Base-by-base conservation (phyloP, 1,140 invertebrate genomes). In the Trachymyrmex septentrionalis region DNA sequence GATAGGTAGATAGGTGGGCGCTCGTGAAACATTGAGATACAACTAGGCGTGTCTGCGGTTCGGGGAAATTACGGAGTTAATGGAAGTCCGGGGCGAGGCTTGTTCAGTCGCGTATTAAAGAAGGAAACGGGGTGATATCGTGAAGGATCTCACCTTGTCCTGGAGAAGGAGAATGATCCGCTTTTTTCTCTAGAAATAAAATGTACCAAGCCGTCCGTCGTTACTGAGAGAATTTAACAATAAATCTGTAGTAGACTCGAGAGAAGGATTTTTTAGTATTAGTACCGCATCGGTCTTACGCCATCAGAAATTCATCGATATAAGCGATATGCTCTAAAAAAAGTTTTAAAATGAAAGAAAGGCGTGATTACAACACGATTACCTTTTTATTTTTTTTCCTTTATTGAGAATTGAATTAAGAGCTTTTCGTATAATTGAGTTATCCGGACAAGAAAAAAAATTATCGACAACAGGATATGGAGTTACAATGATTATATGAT, bases 41-140 rank as follows among this genome's bases (percentile, higher is more conserved):
- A 61, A 73, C 55, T 16, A 9, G 3, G 27, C 27, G 76, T 82
- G 88, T 86, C 76, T 85, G 86, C 44, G 86, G 86, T 88, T 86
- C 53, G 12, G 27, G 50, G 71, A 90, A 90, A 90, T 90, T 90
- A 89, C 89, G 63, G 88, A 63, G 88, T 90, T 90, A 90, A 90
- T 90, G 89, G 88, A 90, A 87, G 76, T 64, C 86, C 72, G 86
- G 21, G 57, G 80, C 69, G 61, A 71, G 63, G 75, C 44, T 81
- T 24, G 61, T 21, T 57, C 50, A 24, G 16, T 57, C 27, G 61
- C 86, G 72, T 61, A 19, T 24, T 24, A 73, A 72, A 61, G 63
- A 77, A 80, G 57, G 48, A 64, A 63, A 67, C 72, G 53, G 59
- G 44, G 16, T 21, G 19, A 55, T 55, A 86, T 87, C 44, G 57